Conservation (phyloP, 1,140 invertebrate genomes). For the Drosophila ambigua region DNA sequence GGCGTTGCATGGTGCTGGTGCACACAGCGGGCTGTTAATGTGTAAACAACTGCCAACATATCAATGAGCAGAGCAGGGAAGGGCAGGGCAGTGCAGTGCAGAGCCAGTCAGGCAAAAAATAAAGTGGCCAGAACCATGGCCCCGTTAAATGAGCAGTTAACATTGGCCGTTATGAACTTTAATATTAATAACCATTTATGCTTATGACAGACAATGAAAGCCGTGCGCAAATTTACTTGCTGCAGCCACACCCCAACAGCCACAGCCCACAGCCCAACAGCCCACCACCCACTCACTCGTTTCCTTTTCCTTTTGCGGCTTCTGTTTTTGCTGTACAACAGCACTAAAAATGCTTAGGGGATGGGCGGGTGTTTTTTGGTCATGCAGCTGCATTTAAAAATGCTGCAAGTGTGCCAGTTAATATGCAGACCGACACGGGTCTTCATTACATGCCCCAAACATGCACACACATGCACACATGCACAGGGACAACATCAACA, state of each 20-base stretch:
- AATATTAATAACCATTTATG: slow-evolving; percentile 80
- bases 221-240: slow-evolving; percentile 34
- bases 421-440: slow-evolving; percentile 74
- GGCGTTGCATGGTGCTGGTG: slow-evolving; percentile 2
- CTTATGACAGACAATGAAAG: slow-evolving; percentile 75
- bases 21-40: slow-evolving; percentile 57
- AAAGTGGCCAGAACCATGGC: slow-evolving; percentile 59
- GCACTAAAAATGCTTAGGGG: slow-evolving; percentile 73
- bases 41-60: slow-evolving; percentile 59
- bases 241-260: too few species aligned
- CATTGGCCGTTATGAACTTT: slow-evolving; percentile 66
- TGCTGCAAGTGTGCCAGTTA: slow-evolving; percentile 68
- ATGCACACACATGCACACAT: slow-evolving; percentile 14
- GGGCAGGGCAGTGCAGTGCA: neutral
- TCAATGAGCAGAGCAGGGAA: slow-evolving; percentile 35
- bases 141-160: slow-evolving; percentile 63
- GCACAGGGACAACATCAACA: slow-evolving; percentile 47
- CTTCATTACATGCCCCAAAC: slow-evolving; percentile 66
- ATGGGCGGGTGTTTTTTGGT: neutral
- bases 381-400: slow-evolving; percentile 64
- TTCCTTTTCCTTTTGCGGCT: slow-evolving; percentile 3
- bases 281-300: neutral
- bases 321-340: slow-evolving; percentile 70
- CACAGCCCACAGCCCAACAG: neutral
- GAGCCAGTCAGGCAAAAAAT: slow-evolving; percentile 31